phyloP scores from a whole-genome alignment of 2,888 invertebrate species.

The Escarpia spicata region DNA sequence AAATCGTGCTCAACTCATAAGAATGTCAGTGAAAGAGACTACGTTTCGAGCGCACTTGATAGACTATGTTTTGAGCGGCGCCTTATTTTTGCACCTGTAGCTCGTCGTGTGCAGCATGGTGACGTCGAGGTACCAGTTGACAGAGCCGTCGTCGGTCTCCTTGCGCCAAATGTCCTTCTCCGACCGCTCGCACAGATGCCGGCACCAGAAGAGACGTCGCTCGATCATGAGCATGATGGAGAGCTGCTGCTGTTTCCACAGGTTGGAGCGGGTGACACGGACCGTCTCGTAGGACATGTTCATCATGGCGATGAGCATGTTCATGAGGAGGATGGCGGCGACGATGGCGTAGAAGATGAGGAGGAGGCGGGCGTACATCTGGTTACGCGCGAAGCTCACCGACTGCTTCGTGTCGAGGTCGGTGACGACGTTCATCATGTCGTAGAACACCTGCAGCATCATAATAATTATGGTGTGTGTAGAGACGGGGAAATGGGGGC shows the following conservation, averaged over 20 bases:
- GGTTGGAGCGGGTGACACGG: conserved; percentile 40
- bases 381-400: conserved; percentile 36
- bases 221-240: conserved; percentile 44
- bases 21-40: neutral
- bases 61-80: neutral
- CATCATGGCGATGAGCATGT: conserved; percentile 48
- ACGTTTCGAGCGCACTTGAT: neutral
- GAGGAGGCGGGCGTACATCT: conserved; percentile 39
- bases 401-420: conserved; percentile 43
- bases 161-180: conserved; percentile 40
- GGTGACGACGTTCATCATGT: conserved; percentile 47
- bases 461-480: neutral
- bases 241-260: conserved; percentile 44
- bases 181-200: conserved; percentile 39
- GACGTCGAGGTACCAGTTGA: conserved; percentile 40
- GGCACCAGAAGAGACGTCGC: conserved; percentile 43
- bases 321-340: conserved; percentile 44
- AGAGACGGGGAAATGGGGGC: too few relatives aligned
- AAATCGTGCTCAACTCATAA: neutral
- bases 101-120: conserved; percentile 39
- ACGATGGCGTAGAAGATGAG: conserved; percentile 45
- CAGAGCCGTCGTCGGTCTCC: conserved; percentile 31
- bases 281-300: conserved; percentile 45
- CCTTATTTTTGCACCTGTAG: conserved; percentile 5
- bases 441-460: conserved; percentile 38